phyloP scores from a whole-genome alignment of 2,888 invertebrate species.

The Epirrhoe alternata region DNA sequence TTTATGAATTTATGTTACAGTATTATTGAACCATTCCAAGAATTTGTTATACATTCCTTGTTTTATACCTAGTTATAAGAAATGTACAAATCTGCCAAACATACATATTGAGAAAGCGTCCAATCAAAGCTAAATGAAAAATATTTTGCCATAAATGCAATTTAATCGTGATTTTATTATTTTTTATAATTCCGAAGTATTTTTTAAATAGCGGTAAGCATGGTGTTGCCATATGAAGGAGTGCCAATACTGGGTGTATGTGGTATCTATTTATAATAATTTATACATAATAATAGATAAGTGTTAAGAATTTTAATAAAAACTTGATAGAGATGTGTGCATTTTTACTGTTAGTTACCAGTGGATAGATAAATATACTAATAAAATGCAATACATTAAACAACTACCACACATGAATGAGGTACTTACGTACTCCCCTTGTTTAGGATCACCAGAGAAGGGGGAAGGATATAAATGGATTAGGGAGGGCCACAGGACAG shows the following conservation, averaged over 20 bases:
- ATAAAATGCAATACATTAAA: constrained; percentile 11
- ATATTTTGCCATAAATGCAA: constrained; percentile 46
- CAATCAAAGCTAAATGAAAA: constrained; percentile 47
- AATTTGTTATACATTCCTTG: constrained; percentile 36
- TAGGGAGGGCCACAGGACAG: constrained; percentile 63
- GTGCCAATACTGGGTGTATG: constrained; percentile 75
- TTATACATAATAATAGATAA: constrained; percentile 73
- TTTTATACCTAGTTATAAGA: constrained; percentile 52
- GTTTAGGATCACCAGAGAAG: constrained; percentile 38
- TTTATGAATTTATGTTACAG: constrained; percentile 34
- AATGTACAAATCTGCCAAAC: constrained; percentile 57
- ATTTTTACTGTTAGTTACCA: constrained; percentile 48
- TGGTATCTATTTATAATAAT: constrained; percentile 72
- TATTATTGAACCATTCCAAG: constrained; percentile 42
- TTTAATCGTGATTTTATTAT: constrained; percentile 40
- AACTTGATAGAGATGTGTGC: constrained; percentile 66
- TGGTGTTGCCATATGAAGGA: constrained; percentile 63
- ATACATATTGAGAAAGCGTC: constrained; percentile 54
- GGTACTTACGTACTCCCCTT: constrained; percentile 16
- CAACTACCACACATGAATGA: constrained; percentile 13
- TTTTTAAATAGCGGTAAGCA: constrained; percentile 46
- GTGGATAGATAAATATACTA: constrained; percentile 26
- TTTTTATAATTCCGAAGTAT: constrained; percentile 43
- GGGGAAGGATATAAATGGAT: constrained; percentile 66
- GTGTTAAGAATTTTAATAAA: constrained; percentile 78